phyloP scores from a whole-genome alignment of 2,113 vertebrate genomes.

The Lampris incognitus region DNA sequence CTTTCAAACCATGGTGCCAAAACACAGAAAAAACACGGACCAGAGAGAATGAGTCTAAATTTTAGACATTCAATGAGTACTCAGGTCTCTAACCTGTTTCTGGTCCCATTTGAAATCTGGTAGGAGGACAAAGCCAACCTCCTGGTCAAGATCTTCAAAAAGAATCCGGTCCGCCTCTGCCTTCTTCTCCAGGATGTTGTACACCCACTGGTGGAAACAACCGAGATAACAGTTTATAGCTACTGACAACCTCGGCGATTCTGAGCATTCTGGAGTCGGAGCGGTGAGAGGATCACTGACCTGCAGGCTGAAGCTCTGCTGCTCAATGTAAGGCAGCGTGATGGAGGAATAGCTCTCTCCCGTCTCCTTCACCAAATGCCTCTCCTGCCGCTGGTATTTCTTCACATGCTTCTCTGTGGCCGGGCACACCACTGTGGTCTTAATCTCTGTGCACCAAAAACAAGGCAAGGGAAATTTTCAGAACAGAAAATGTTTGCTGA shows the following conservation, averaged over 20 bases:
- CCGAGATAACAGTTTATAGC: not conserved
- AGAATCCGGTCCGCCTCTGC: slow-evolving; percentile 90
- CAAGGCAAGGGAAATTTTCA: not conserved
- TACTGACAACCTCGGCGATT: not conserved
- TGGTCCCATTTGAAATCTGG: slow-evolving; percentile 98
- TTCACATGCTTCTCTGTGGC: slow-evolving; percentile 94
- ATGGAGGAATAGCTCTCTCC: slow-evolving; percentile 86
- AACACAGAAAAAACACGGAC: too few species aligned
- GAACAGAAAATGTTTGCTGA: too few species aligned
- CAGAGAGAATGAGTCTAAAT: too few species aligned
- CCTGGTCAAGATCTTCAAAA: slow-evolving; percentile 89
- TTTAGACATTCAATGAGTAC: too few species aligned
- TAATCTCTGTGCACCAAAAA: slow-evolving; percentile 86
- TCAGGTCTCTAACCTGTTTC: slow-evolving; percentile 86
- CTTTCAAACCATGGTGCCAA: not conserved
- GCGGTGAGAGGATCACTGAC: slow-evolving; percentile 62
- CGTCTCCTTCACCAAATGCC: slow-evolving; percentile 86
- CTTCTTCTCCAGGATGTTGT: slow-evolving; percentile 97
- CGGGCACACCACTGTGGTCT: slow-evolving; percentile 91
- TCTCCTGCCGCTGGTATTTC: slow-evolving; percentile 89
- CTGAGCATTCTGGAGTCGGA: too few species aligned
- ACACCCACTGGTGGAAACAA: slow-evolving; percentile 87
- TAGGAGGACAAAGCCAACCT: slow-evolving; percentile 89
- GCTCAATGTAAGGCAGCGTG: slow-evolving; percentile 89
- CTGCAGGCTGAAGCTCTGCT: slow-evolving; percentile 93